Base-by-base conservation (phyloP, 2,888 invertebrate genomes). In the Eutolmus rufibarbis region DNA sequence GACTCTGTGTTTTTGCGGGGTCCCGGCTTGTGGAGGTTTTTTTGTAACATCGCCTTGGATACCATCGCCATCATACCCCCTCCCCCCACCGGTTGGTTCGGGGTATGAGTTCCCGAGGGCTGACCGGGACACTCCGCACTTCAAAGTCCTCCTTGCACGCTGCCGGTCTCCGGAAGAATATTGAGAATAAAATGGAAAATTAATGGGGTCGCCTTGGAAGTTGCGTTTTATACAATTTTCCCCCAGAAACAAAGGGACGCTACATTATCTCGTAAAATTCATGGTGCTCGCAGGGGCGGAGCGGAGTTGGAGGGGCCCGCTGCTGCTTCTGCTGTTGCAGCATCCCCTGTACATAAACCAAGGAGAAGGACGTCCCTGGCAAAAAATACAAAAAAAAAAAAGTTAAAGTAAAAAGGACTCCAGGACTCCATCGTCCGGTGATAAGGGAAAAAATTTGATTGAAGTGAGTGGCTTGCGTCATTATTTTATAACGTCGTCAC, bases 401-500 rank as follows among this genome's bases (percentile, higher is more conserved):
- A 40, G n/a, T n/a, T n/a, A 40, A 40, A 40, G 40, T 12, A 40
- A 12, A 40, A 40, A 2, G 12, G 40, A 12, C 46, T 43, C 23
- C n/a, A 40, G 40, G 40, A 40, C 78, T 46, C 28, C 28, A 40
- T 34, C 43, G 43, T 40, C 12, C 12, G 28, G 46, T 31, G 79
- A 85, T 34, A 85, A 66, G 66, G 66, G 66, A 66, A 85, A 85
- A 85, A 85, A 85, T 74, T 85, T 74, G 85, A 74, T 85, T 85
- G 85, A 85, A 85, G 85, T 85, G 74, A 85, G 85, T 85, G 85
- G 85, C 74, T 85, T 85, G 85, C 16, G 74, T 74, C 85, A 85
- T 85, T 85, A 85, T 85, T 85, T 85, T 85, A 85, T 85, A 85
- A 85, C 31, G 85, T 85, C 85, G 85, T 85, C 85, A 85, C 85